Evolutionary conservation across 1,140 invertebrate species (phyloP).

Genomic region (Hycleus phaleratus): DNA sequence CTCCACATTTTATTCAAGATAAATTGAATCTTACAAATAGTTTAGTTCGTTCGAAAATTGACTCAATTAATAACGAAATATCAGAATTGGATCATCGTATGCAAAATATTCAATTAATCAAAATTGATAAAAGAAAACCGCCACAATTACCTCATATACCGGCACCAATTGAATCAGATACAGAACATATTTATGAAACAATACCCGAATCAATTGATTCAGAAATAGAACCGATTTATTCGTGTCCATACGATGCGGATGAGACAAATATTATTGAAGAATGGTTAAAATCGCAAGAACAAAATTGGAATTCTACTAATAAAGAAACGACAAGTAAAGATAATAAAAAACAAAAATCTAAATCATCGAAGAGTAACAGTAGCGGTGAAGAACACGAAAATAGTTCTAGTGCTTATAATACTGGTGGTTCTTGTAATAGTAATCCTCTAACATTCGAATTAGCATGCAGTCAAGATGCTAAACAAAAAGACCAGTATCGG

Average conservation of each 20-base stretch:
- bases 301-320: slow-evolving; percentile 36
- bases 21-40: slow-evolving; percentile 36
- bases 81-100: slow-evolving; percentile 37
- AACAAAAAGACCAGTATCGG: slow-evolving; percentile 41
- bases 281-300: slow-evolving; percentile 36
- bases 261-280: slow-evolving; percentile 38
- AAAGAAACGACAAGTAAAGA: slow-evolving; percentile 20
- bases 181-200: slow-evolving; percentile 62
- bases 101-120: slow-evolving; percentile 37
- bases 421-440: slow-evolving; percentile 66
- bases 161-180: slow-evolving; percentile 38
- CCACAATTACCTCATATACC: slow-evolving; percentile 30
- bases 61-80: slow-evolving; percentile 38
- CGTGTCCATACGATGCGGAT: slow-evolving; percentile 53
- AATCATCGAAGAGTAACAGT: slow-evolving; percentile 46
- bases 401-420: slow-evolving; percentile 70
- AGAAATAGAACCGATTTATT: slow-evolving; percentile 52
- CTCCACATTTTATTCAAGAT: slow-evolving; percentile 30
- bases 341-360: slow-evolving; percentile 25
- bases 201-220: slow-evolving; percentile 56
- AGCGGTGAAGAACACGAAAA: slow-evolving; percentile 53
- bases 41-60: slow-evolving; percentile 33
- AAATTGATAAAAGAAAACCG: slow-evolving; percentile 32
- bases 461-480: slow-evolving; percentile 43
- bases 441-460: slow-evolving; percentile 58